phyloP scores from a whole-genome alignment of 2,113 vertebrate genomes.

The Erythrolamprus reginae region DNA sequence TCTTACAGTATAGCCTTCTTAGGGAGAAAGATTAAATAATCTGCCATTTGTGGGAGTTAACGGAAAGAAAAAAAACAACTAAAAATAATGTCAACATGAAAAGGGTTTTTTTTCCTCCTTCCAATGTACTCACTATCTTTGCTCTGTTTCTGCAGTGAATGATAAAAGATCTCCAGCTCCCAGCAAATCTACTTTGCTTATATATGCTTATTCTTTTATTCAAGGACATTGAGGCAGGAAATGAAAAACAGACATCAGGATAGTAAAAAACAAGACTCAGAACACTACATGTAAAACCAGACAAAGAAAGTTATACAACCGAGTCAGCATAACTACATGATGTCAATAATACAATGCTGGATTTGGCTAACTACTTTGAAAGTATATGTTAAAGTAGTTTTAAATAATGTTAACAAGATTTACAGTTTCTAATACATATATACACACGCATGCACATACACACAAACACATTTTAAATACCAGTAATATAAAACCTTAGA shows the following conservation, averaged over 20 bases:
- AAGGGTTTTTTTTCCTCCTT: background rate
- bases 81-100: constrained; percentile 6
- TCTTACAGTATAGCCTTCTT: background rate
- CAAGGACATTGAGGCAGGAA: constrained; percentile 66
- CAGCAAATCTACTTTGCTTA: constrained; percentile 58
- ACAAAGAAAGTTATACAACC: constrained; percentile 63
- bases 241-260: constrained; percentile 66
- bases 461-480: background rate
- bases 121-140: constrained; percentile 16
- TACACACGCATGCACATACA: background rate
- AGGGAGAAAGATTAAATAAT: background rate
- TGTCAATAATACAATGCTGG: constrained; percentile 55
- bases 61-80: background rate
- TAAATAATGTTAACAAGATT: background rate
- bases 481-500: background rate
- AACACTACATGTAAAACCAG: constrained; percentile 63
- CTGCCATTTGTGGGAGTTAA: background rate
- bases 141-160: constrained; percentile 44
- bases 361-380: constrained; percentile 23
- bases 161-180: constrained; percentile 65
- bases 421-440: background rate
- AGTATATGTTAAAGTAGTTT: background rate
- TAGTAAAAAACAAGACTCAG: constrained; percentile 63
- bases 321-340: constrained; percentile 55
- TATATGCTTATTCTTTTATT: constrained; percentile 64